Conservation (phyloP, 2,113 vertebrate genomes). For the Maccullochella peelii region DNA sequence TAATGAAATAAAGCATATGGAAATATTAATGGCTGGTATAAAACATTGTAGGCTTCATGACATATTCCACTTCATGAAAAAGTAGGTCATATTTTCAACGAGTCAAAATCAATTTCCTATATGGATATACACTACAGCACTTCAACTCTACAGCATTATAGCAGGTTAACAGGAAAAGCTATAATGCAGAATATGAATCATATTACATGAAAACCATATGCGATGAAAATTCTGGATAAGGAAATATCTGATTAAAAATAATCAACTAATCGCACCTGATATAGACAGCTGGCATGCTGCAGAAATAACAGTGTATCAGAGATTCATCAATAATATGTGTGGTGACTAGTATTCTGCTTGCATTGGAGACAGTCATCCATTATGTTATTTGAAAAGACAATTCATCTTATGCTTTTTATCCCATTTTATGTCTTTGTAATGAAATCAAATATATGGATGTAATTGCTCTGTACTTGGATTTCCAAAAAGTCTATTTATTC, state of each 20-base stretch:
- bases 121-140: conserved; percentile 1
- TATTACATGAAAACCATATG: conserved; percentile 10
- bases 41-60: conserved; percentile 40
- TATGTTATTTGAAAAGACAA: conserved; percentile 15
- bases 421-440: conserved; percentile 11
- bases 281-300: conserved; percentile 40
- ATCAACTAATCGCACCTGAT: conserved; percentile 29
- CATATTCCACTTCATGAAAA: conserved; percentile 51
- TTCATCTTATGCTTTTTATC: background rate
- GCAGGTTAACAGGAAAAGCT: conserved; percentile 11
- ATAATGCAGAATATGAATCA: conserved; percentile 16
- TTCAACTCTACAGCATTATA: background rate
- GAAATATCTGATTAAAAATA: conserved; percentile 43
- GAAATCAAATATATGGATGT: background rate
- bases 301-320: conserved; percentile 18
- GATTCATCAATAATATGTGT: conserved; percentile 29
- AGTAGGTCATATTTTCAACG: conserved; percentile 52
- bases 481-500: conserved; percentile 25
- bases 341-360: conserved; percentile 11
- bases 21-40: conserved; percentile 43
- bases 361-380: conserved; percentile 9
- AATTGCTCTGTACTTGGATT: background rate
- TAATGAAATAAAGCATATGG: conserved; percentile 51
- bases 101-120: conserved; percentile 40
- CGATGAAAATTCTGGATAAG: conserved; percentile 2